Evolutionary conservation across 1,140 invertebrate genomes (phyloP), one percentile per base, ranked within the genome.

Genomic region (Pemphigus obesinymphae): DNA sequence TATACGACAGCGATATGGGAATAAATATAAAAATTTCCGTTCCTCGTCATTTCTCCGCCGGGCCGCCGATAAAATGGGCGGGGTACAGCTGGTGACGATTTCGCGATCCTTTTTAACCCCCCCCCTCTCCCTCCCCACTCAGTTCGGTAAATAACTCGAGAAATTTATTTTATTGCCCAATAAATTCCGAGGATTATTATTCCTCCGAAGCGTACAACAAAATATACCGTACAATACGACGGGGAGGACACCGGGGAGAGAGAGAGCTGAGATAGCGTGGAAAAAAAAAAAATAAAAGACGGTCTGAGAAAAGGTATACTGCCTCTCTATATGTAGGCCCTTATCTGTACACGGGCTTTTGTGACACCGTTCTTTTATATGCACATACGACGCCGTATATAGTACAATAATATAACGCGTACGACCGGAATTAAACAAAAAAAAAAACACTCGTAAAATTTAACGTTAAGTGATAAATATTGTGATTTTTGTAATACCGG

Each of bases 401-500:
- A 34, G 20, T 34, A 15, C 5, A 53, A n/a, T 75, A 78, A 78
- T 61, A n/a, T n/a, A 58, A 61, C 50, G 58, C 50, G 53, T 78
- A 55, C 75, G 23, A 15, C 43, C 1, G 53, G 34, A 78, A 78
- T 78, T 78, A 78, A 61, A 78, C 73, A 58, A 58, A 40, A 53
- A 34, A 61, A 53, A 20, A 66, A 34, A 37, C 73, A 78, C 73
- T 78, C 73, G 73, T 78, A 78, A 78, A 78, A 78, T 78, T 78
- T 78, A 78, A 78, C 73, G 73, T 78, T 23, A 58, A 78, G 73
- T 40, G 73, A 78, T 78, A 78, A 78, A 78, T 78, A 78, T 78
- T 78, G 73, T 78, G 73, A 78, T 78, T 78, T 78, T 40, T 43
- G 50, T 43, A 58, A 78, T 58, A 40, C 34, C 48, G n/a, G 53